Evolutionary conservation across 2,888 invertebrate genomes (phyloP).

Genomic region (Drosophila paucipuncta): DNA sequence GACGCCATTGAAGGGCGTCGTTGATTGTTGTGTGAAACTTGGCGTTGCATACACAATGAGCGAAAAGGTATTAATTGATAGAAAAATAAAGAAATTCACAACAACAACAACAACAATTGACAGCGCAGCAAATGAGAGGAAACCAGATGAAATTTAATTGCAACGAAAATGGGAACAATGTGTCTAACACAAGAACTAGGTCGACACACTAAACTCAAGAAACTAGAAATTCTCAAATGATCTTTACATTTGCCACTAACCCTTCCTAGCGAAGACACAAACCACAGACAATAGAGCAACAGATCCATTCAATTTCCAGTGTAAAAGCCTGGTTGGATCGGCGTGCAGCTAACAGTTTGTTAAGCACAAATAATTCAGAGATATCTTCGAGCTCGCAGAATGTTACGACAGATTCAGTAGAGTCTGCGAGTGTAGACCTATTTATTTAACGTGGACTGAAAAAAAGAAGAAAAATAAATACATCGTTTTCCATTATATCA

Average conservation of each 20-base stretch:
- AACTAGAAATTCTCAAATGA: conserved; percentile 23
- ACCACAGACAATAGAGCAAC: background rate
- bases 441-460: background rate
- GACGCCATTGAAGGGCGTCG: conserved; percentile 46
- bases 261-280: conserved; percentile 16
- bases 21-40: conserved; percentile 73
- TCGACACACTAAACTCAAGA: conserved; percentile 4
- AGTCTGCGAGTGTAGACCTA: background rate
- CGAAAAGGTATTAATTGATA: conserved; percentile 51
- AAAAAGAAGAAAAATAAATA: background rate
- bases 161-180: conserved; percentile 23
- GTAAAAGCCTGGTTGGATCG: background rate
- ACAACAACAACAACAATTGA: conserved; percentile 23
- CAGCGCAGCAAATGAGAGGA: conserved; percentile 16
- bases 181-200: conserved; percentile 3
- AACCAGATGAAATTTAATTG: conserved; percentile 43
- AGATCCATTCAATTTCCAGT: background rate
- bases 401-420: background rate
- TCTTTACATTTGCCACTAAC: conserved; percentile 7
- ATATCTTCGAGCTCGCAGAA: background rate
- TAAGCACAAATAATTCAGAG: background rate
- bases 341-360: background rate
- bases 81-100: conserved; percentile 33
- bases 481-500: background rate
- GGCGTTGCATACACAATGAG: conserved; percentile 66